phyloP scores from a whole-genome alignment of 1,140 invertebrate genomes.

The Dreissena polymorpha region DNA sequence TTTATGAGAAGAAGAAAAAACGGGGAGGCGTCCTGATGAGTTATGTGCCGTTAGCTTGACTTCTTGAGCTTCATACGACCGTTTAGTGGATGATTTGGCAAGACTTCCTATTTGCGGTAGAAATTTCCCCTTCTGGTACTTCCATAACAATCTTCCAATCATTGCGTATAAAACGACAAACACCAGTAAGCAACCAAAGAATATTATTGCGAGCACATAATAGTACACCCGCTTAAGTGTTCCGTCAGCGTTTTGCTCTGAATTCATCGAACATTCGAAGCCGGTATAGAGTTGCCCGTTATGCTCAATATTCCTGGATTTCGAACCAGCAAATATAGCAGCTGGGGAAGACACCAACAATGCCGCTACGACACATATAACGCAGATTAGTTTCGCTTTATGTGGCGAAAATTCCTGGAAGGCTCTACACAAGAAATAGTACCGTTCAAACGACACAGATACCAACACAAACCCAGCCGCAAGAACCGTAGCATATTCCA shows the following conservation, averaged over 20 bases:
- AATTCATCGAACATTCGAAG: slow-evolving; percentile 48
- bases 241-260: slow-evolving; percentile 16
- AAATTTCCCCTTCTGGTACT: slow-evolving; percentile 28
- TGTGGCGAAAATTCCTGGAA: slow-evolving; percentile 55
- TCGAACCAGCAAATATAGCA: slow-evolving; percentile 56
- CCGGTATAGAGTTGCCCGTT: slow-evolving; percentile 11
- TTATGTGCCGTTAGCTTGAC: neutral
- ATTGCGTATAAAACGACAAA: slow-evolving; percentile 35
- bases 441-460: slow-evolving; percentile 68
- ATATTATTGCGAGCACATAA: slow-evolving; percentile 31
- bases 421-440: slow-evolving; percentile 63
- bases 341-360: slow-evolving; percentile 49
- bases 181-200: slow-evolving; percentile 47
- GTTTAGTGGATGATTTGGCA: neutral
- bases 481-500: slow-evolving; percentile 59
- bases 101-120: slow-evolving; percentile 10
- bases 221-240: slow-evolving; percentile 41
- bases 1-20: neutral
- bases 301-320: slow-evolving; percentile 26
- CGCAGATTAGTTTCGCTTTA: slow-evolving; percentile 57
- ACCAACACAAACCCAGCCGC: slow-evolving; percentile 68
- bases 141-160: slow-evolving; percentile 30
- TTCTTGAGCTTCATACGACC: too few relatives aligned
- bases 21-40: slow-evolving; percentile 10
- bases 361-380: slow-evolving; percentile 51